phyloP scores from a whole-genome alignment of 2,888 invertebrate species.

The Agrochola circellaris region DNA sequence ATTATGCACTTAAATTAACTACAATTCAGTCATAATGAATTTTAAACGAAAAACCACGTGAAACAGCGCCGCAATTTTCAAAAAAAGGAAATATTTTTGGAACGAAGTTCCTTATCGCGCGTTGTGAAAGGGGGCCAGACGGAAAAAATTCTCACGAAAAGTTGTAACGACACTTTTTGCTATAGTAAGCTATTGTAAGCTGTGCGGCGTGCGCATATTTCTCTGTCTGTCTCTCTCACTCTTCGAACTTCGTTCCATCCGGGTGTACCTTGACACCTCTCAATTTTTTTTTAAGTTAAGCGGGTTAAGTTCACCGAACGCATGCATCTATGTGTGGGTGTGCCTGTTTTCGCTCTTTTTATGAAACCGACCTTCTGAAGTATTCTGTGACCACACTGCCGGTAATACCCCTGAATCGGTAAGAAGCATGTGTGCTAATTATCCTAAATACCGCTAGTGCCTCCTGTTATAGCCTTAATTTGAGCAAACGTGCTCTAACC shows the following conservation, averaged over 20 bases:
- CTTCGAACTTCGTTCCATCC: too few species aligned
- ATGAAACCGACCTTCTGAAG: not conserved
- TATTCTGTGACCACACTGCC: not conserved
- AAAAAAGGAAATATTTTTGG: too few species aligned
- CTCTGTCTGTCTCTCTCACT: too few species aligned
- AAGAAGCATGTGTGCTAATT: constrained; percentile 6
- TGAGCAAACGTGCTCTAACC: not conserved
- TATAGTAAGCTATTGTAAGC: too few species aligned
- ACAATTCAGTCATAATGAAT: not conserved
- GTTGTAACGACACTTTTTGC: too few species aligned
- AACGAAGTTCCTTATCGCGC: too few species aligned
- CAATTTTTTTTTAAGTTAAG: too few species aligned
- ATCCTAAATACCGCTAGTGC: not conserved
- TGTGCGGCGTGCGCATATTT: too few species aligned
- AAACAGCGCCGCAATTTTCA: not conserved
- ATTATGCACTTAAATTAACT: not conserved
- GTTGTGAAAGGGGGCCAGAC: too few species aligned
- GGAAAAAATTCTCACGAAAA: too few species aligned
- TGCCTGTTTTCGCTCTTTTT: not conserved
- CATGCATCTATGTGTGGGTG: not conserved
- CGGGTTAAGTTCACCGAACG: too few species aligned
- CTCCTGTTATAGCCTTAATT: constrained; percentile 8
- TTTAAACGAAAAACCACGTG: not conserved
- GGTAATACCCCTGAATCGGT: not conserved
- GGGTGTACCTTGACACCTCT: too few species aligned